Evolutionary conservation across 2,797 vertebrate genomes (phyloP).

Genomic region (Microctenopoma lineatum): DNA sequence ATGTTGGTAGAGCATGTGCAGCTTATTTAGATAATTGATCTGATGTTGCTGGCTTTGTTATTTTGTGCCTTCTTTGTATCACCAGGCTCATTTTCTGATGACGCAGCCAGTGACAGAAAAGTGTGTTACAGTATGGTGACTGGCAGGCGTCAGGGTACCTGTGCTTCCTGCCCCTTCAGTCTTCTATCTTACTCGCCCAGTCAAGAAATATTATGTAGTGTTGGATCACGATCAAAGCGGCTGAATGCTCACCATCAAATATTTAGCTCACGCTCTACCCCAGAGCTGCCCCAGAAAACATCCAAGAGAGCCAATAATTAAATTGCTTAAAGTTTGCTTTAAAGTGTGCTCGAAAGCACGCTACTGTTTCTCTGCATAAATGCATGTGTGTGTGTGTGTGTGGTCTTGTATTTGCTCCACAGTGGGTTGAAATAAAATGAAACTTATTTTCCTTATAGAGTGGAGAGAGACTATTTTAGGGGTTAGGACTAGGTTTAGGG

Average conservation of each 20-base stretch:
- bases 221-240: conserved; percentile 27
- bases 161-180: conserved; percentile 13
- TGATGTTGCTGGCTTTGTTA: conserved; percentile 12
- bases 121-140: conserved; percentile 21
- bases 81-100: conserved; percentile 20
- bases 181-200: background rate
- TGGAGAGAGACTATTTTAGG: too few relatives aligned
- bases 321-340: background rate
- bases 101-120: conserved; percentile 16
- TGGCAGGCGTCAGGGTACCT: conserved; percentile 23
- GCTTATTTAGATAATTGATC: conserved; percentile 15
- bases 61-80: conserved; percentile 23
- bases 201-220: conserved; percentile 16
- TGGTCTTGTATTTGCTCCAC: too few relatives aligned
- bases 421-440: too few relatives aligned
- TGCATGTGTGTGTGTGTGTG: background rate
- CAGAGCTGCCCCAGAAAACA: conserved; percentile 20
- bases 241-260: conserved; percentile 45
- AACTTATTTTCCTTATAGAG: too few relatives aligned
- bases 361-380: background rate
- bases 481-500: too few relatives aligned
- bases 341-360: conserved; percentile 1
- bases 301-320: background rate
- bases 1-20: conserved; percentile 9
- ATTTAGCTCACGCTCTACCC: conserved; percentile 34